A percentile compares a stretch with the other conserved stretches of the same genome.
These are phyloP conservation scores for Cataglyphis altisquamis DNA, from an alignment of 2,888 invertebrate species.

Conservation along the genomic window DNA sequence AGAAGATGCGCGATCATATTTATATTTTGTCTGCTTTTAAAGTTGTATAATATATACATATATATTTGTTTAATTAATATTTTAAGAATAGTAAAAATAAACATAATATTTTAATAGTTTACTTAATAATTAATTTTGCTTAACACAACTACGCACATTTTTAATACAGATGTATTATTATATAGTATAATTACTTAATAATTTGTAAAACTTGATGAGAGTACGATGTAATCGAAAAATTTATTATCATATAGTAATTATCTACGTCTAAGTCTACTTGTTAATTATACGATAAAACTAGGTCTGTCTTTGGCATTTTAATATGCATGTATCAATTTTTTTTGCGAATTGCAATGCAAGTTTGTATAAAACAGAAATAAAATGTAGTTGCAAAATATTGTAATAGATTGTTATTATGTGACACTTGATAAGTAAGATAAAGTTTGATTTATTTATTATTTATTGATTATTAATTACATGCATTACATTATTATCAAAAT, in stretches of 20 bases:
- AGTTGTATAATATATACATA: no score
- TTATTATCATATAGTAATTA: slow-evolving; percentile 2
- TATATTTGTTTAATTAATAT: not conserved
- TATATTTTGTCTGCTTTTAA: no score
- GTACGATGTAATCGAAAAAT: not conserved
- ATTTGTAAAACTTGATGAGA: not conserved
- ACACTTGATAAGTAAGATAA: no score
- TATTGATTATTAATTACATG: not conserved
- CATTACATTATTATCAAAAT: no score
- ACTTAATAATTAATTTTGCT: not conserved
- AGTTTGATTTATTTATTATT: slow-evolving; percentile 5
- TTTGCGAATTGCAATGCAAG: not conserved
- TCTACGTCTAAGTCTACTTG: not conserved
- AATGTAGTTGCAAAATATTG: not conserved
- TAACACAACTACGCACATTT: not conserved
- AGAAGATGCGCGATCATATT: no score
- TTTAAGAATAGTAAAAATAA: not conserved
- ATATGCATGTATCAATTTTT: not conserved
- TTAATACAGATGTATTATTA: not conserved
- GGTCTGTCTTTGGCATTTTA: slow-evolving; percentile 6
- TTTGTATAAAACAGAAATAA: not conserved
- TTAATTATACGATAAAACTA: not conserved
- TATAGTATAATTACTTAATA: no score
- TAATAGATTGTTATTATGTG: not conserved
- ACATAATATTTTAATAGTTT: not conserved